Evolutionary conservation across 2,113 vertebrate species (phyloP).

Genomic region (Boulengeromyrus knoepffleri): DNA sequence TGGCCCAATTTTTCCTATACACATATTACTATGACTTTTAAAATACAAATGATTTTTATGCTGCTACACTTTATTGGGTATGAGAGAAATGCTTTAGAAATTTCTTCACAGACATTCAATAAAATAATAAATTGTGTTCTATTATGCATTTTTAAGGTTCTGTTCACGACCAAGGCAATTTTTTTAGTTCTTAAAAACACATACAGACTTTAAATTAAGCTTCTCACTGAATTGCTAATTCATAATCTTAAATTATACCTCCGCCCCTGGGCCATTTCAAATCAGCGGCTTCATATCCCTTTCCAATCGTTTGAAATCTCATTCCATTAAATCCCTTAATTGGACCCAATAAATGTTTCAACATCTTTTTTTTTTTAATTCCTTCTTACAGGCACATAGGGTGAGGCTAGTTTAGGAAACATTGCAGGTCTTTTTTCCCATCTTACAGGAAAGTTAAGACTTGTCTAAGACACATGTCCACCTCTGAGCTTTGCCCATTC

Average conservation of each 20-base stretch:
- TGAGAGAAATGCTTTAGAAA: neutral
- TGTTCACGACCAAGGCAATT: conserved; percentile 20
- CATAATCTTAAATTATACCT: conserved; percentile 30
- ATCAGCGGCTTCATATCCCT: conserved; percentile 21
- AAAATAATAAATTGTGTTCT: neutral
- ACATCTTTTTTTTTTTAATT: conserved; percentile 14
- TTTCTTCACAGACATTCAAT: neutral
- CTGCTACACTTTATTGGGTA: neutral
- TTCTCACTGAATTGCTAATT: conserved; percentile 24
- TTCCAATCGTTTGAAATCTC: conserved; percentile 26
- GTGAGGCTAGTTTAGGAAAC: conserved; percentile 18
- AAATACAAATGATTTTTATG: neutral
- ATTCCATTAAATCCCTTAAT: conserved; percentile 28
- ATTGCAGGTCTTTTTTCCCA: neutral
- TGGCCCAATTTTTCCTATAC: neutral
- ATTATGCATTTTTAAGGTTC: neutral
- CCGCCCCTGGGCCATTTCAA: conserved; percentile 22
- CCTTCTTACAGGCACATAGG: neutral
- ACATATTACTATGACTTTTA: neutral
- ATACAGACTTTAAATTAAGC: conserved; percentile 43
- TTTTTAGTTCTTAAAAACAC: conserved; percentile 49
- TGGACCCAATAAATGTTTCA: conserved; percentile 36
- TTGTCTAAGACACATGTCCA: neutral
- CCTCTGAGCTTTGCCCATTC: neutral
- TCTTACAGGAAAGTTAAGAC: neutral